Base-by-base conservation (phyloP, 2,113 vertebrate species). In the Psettodes erumei region DNA sequence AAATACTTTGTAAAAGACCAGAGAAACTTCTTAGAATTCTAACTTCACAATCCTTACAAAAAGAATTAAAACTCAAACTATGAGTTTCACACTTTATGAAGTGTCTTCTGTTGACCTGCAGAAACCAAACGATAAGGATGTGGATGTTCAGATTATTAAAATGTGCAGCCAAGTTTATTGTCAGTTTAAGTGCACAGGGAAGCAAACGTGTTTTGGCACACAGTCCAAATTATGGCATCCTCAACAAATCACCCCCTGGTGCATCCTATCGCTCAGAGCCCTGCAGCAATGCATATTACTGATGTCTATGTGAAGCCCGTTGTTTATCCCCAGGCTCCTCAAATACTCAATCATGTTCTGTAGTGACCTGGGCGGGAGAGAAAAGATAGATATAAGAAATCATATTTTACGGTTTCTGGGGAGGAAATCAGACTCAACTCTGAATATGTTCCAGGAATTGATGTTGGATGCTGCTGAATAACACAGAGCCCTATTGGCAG, bases 291-390 rank as follows among this genome's bases (percentile, higher is more conserved):
- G 47, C n/a, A 69, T 77, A 67, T 73, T 56, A 25, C 48, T 67
- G 30, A 72, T 74, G 77, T 75, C 75, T 75, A 62, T 79, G 63
- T 83, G 75, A 70, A 63, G 54, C 55, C 30, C 61, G 72, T 62
- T 78, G 71, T 83, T 87, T 67, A 81, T 76, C 76, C 70, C 28
- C 67, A 23, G 59, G 62, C 79, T 61, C 63, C 65, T 53, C 66
- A 79, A 82, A 83, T 47, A 76, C 74, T 78, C 86, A 67, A 87
- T 89, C 82, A 83, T 72, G 72, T 79, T 65, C 74, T 64, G 59
- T 66, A 62, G 69, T 38, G 15, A 75, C 55, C 45, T 40, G 38
- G 40, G 55, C 13, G 42, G 61, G 19, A 61, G 48, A 64, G 35
- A 70, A 70, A 71, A 79, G 71, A 59, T 27, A 71, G 25, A 70